Base-by-base conservation (phyloP, 1,140 invertebrate species). In the Drosophila ficusphila region DNA sequence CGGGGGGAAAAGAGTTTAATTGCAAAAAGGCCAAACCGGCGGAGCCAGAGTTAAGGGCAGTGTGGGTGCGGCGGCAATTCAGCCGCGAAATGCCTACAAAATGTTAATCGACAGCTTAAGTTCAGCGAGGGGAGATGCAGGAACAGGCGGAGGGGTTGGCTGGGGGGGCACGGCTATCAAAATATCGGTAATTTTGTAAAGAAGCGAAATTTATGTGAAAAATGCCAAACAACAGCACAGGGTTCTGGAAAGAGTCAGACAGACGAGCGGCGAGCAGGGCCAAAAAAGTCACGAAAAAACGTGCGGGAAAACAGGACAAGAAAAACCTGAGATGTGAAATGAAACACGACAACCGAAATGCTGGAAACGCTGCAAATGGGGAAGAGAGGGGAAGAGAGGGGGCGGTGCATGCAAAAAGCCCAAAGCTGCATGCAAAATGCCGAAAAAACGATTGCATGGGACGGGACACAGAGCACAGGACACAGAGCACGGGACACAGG, bases 101-200 rank as follows among this genome's bases (percentile, higher is more conserved):
- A 64, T 53, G 49, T 74, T 75, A 70, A 78, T 70, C 79, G 74
- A 38, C 58, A 82, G 71, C 68, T 73, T 73, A 62, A 79, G 70
- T 46, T 8, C 8, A 5, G 38, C 9, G 8, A 4, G 31, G 9
- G 23, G 23, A 25, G 14, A 11, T 4, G 18, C 3, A 0, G 12
- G 7, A 9, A 3, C 1, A 16, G 38, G n/a, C 12, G 7, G 1
- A 4, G 3, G n/a, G 14, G 3, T 3, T 7, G 23, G 25, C 14
- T 2, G n/a, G 14, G 3, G 2, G 8, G 23, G 25, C 14, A 8
- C 14, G 6, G 12, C 52, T 56, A 52, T 68, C 61, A 73, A 78
- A 76, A 73, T 77, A 70, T 73, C 58, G 60, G 71, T 85, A 83
- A 83, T 83, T 86, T 79, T 61, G 72, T 73, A 85, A 86, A 86